Percentiles rank a stretch among this genome's conserved stretches.
phyloP scores from a whole-genome alignment of 53 echinoderm and acorn worm genomes.

The Temnopleurus reevesii region DNA sequence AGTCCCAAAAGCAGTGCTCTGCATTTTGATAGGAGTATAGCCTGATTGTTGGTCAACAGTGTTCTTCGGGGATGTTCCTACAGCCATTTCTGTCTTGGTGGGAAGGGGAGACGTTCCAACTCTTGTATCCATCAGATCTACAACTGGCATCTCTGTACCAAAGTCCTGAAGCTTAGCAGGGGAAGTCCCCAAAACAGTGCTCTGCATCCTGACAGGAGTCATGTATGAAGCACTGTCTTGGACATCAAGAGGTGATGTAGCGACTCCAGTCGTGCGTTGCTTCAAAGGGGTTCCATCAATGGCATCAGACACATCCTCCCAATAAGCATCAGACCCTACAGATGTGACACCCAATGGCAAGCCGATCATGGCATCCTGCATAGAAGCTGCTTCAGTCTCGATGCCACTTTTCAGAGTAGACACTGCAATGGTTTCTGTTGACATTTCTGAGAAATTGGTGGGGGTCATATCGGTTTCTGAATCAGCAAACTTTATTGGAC shows the following conservation, averaged over 20 bases:
- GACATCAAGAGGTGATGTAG: background rate
- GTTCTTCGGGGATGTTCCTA: background rate
- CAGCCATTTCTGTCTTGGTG: background rate
- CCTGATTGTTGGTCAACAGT: constrained; percentile 17
- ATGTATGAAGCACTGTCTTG: constrained; percentile 17
- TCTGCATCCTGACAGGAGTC: constrained; percentile 34
- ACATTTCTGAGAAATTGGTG: background rate
- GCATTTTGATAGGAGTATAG: background rate
- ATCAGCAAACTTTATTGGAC: background rate
- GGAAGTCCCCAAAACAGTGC: constrained; percentile 42
- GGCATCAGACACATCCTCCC: background rate
- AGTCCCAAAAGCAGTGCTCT: constrained; percentile 40
- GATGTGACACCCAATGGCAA: background rate
- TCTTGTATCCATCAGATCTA: background rate
- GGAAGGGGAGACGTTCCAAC: background rate
- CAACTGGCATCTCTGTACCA: constrained; percentile 22
- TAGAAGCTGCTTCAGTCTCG: background rate
- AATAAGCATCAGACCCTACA: constrained; percentile 14
- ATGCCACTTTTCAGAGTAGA: background rate
- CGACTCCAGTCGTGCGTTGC: constrained; percentile 15
- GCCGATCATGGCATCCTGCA: constrained; percentile 41
- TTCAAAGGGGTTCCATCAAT: constrained; percentile 15
- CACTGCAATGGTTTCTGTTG: constrained; percentile 7
- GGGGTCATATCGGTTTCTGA: constrained; percentile 24
- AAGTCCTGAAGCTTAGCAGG: constrained; percentile 31